Evolutionary conservation across 2,113 vertebrate species (phyloP).

Genomic region (Sander vitreus): DNA sequence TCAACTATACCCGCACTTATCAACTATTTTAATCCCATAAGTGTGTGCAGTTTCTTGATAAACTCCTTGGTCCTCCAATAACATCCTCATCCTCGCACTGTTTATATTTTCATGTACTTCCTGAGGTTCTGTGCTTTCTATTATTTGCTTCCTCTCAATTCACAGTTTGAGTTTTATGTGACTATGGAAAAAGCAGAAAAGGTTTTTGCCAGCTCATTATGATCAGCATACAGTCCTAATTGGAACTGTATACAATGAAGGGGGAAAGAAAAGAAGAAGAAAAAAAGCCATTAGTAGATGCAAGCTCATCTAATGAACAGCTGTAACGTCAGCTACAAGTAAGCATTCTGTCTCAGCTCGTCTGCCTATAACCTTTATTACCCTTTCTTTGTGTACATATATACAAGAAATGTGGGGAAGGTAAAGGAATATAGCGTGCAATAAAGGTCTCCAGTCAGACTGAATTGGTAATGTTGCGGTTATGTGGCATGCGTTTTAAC

Average conservation of each 20-base stretch:
- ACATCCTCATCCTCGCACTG: not conserved
- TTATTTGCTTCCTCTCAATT: conserved; percentile 7
- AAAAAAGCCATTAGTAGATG: conserved; percentile 6
- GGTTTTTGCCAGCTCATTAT: conserved; percentile 30
- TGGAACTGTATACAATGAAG: conserved; percentile 12
- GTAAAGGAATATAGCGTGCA: not conserved
- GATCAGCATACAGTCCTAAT: conserved; percentile 13
- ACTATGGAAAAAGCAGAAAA: conserved; percentile 2
- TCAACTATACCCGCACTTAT: not conserved
- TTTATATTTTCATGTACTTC: not conserved
- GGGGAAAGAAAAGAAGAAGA: not conserved
- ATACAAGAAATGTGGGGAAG: not conserved
- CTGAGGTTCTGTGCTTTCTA: not conserved
- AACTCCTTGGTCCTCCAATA: not conserved
- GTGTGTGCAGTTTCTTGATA: not conserved
- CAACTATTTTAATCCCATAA: not conserved
- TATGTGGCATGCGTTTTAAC: not conserved
- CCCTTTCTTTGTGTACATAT: not conserved
- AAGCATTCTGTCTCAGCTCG: conserved; percentile 1
- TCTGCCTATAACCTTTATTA: not conserved
- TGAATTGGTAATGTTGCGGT: not conserved
- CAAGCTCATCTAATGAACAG: conserved; percentile 42
- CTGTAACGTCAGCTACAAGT: not conserved
- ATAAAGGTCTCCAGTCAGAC: not conserved
- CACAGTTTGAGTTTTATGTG: conserved; percentile 7